Percentiles rank a stretch among this genome's conserved stretches.
phyloP scores from a whole-genome alignment of 2,888 invertebrate species.

The Hemistola chrysoprasaria region DNA sequence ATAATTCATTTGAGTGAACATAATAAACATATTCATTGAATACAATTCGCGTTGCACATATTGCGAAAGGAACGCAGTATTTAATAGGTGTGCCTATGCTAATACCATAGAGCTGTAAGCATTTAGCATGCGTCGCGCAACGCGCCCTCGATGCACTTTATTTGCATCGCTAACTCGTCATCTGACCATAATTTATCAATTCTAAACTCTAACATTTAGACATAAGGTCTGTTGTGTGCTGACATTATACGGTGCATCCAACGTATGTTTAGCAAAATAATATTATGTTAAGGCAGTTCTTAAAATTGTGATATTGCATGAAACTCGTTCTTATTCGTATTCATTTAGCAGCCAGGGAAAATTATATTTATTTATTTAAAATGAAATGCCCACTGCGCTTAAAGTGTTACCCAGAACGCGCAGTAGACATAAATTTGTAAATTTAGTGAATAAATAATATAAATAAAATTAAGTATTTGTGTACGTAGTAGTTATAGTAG shows the following conservation, averaged over 20 bases:
- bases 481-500: too few relatives aligned
- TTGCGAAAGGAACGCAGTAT: conserved; percentile 20
- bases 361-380: too few relatives aligned
- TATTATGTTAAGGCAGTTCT: too few relatives aligned
- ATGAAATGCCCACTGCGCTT: too few relatives aligned
- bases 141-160: conserved; percentile 44
- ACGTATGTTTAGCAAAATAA: too few relatives aligned
- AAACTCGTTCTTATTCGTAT: too few relatives aligned
- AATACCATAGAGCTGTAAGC: conserved; percentile 27
- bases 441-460: too few relatives aligned
- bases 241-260: not conserved
- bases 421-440: too few relatives aligned
- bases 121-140: conserved; percentile 35
- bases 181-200: conserved; percentile 19
- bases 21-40: conserved; percentile 4
- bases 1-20: not conserved
- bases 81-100: conserved; percentile 26
- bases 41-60: conserved; percentile 10
- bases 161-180: conserved; percentile 37
- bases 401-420: too few relatives aligned
- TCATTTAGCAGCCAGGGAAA: too few relatives aligned
- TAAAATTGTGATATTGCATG: too few relatives aligned
- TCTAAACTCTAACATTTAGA: conserved; percentile 12
- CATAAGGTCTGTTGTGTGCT: conserved; percentile 6
- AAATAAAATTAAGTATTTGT: too few relatives aligned